phyloP scores from a whole-genome alignment of 2,888 invertebrate species.

The Drosophila austrosaltans region DNA sequence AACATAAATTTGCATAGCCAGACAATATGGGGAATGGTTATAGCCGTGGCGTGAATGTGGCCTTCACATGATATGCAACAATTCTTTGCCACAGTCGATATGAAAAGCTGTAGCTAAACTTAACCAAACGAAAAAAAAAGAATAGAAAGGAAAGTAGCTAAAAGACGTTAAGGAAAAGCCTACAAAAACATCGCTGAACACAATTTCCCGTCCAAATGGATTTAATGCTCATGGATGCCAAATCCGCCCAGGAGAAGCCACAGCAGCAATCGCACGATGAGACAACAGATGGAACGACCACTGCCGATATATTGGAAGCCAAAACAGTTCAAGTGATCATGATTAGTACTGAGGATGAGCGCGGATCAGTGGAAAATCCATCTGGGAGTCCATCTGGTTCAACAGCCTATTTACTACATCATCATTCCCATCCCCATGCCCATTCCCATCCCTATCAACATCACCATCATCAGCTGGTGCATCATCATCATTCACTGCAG shows the following conservation, averaged over 20 bases:
- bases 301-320: slow-evolving; percentile 6
- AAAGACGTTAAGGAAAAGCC: slow-evolving; percentile 1
- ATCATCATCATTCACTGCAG: slow-evolving; percentile 64
- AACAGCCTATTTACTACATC: slow-evolving; percentile 11
- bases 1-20: slow-evolving; percentile 63
- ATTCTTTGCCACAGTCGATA: slow-evolving; percentile 28
- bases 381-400: slow-evolving; percentile 57
- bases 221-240: slow-evolving; percentile 77
- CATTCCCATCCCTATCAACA: slow-evolving; percentile 57
- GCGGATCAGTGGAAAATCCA: slow-evolving; percentile 23
- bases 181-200: slow-evolving; percentile 11
- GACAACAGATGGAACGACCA: slow-evolving; percentile 25
- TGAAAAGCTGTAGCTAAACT: slow-evolving; percentile 5
- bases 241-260: slow-evolving; percentile 31
- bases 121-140: slow-evolving; percentile 10
- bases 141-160: not conserved
- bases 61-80: slow-evolving; percentile 29
- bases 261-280: slow-evolving; percentile 3
- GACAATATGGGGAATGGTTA: slow-evolving; percentile 26
- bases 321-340: slow-evolving; percentile 3
- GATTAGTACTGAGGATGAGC: not conserved
- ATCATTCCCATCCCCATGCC: slow-evolving; percentile 27
- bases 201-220: slow-evolving; percentile 67
- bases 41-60: not conserved
- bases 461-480: slow-evolving; percentile 55